phyloP scores from a whole-genome alignment of 2,888 invertebrate species.

The Biston betularia region DNA sequence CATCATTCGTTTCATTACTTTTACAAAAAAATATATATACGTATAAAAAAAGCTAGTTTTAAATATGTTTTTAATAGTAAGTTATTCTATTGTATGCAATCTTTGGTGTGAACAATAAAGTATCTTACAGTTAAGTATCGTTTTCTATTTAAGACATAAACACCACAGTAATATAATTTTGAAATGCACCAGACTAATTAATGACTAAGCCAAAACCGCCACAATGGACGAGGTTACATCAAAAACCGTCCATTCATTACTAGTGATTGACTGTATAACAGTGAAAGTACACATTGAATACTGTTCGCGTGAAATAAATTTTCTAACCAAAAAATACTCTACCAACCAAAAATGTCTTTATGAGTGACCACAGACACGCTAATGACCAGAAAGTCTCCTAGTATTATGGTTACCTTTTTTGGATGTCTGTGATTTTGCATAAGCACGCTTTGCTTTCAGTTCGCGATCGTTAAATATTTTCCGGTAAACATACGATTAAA shows the following conservation, averaged over 20 bases:
- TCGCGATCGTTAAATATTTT: neutral
- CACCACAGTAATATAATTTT: slow-evolving; percentile 25
- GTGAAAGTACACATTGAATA: slow-evolving; percentile 74
- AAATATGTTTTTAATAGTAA: no score
- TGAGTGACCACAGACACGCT: slow-evolving; percentile 69
- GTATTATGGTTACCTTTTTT: slow-evolving; percentile 62
- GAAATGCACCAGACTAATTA: slow-evolving; percentile 40
- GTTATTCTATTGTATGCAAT: no score
- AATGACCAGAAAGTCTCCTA: slow-evolving; percentile 76
- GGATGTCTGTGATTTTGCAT: slow-evolving; percentile 53
- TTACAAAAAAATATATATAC: no score
- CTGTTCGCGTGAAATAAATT: slow-evolving; percentile 66
- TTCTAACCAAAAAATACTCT: slow-evolving; percentile 66
- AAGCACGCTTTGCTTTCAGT: slow-evolving; percentile 40
- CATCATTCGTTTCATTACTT: no score
- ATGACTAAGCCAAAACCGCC: slow-evolving; percentile 47
- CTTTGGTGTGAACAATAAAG: neutral
- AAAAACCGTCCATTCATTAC: slow-evolving; percentile 68
- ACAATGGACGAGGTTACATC: slow-evolving; percentile 63
- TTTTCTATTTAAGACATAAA: slow-evolving; percentile 10
- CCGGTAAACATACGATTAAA: neutral
- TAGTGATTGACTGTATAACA: slow-evolving; percentile 66
- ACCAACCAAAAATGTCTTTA: slow-evolving; percentile 53
- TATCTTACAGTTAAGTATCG: slow-evolving; percentile 1
- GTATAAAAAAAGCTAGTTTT: no score